Base-by-base conservation (phyloP, 2,888 invertebrate genomes). In the Catocala nupta region DNA sequence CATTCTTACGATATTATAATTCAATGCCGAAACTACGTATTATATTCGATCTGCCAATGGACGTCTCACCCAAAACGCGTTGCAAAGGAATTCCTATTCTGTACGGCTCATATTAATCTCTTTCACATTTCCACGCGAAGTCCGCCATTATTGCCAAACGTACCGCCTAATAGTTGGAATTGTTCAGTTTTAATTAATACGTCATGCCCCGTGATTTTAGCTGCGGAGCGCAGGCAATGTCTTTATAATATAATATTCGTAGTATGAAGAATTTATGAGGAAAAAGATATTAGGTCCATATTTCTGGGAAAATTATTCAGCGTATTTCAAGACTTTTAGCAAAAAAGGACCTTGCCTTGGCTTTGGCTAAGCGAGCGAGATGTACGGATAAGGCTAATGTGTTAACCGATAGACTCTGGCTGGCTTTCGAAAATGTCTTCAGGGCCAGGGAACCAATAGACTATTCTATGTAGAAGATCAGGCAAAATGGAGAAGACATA, bases 41-140 rank as follows among this genome's bases (percentile, higher is more conserved):
- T 25, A 39, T 39, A 68, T 71, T 59, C 55, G 66, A 73, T 68
- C 81, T 67, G 25, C 0, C 58, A 70, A 33, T 83, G 73, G 64
- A 48, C 5, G 11, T 3, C 52, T 44, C 39, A 10, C 83, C 65
- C 72, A 52, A 75, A 71, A 71, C 83, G 86, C 84, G 86, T 89
- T 83, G 81, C 81, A 81, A 84, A 89, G 90, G 90, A 90, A 91
- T 91, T 86, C 86, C 86, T 81, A 84, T 82, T 84, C 86, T 71
- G 77, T 76, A 79, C 83, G 83, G 86, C 82, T 87, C 86, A 87
- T 90, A 91, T 91, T 90, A 90, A 90, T 91, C 90, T 90, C 87
- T 89, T 89, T 90, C 88, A 83, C 88, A 86, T 90, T 89, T 87
- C 85, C 83, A 83, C 82, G 77, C 81, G 79, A 76, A 69, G 78